Base-by-base conservation (phyloP, 2,113 vertebrate species). In the Herpetotheres cachinnans region DNA sequence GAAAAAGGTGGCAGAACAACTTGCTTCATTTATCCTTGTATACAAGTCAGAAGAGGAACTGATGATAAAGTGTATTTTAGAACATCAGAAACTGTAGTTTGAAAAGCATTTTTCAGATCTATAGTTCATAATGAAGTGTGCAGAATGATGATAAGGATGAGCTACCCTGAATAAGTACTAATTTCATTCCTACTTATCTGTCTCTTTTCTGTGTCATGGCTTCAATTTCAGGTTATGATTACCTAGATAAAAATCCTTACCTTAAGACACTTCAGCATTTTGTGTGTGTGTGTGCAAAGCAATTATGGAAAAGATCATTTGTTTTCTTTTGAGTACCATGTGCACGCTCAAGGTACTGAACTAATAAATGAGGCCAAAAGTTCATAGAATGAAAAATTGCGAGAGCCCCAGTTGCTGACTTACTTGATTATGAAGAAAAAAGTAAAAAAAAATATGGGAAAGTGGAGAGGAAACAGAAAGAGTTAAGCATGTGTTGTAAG, bases 101-200 rank as follows among this genome's bases (percentile, higher is more conserved):
- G 89, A 90, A 93, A 83, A 85, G 50, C 56, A 74, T 86, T 96
- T 90, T 82, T 94, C 85, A 91, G 76, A 93, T 93, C 86, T 89
- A 47, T 80, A 83, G 82, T 27, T 95, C 89, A 93, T 95, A 93
- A 96, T 80, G 95, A 95, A 89, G 84, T 90, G 59, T 95, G 92
- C 74, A 87, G 93, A 95, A 70, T 52, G 59, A 80, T 50, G 93
- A 94, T 96, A 96, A 97, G 93, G 89, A 95, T 83, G 71, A 97
- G 52, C 82, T 92, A 82, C 74, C 59, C 89, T 90, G 85, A 96
- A 83, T 81, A 95, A 95, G 79, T 90, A 63, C 86, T 84, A 94
- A 97, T 97, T 95, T 91, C 27, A 92, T 97, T 95, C 72, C 78
- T 92, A 91, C 91, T 95, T 97, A 97, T 96, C 93, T 79, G 66